phyloP scores from a whole-genome alignment of 2,888 invertebrate genomes.

The Andrena bucephala region DNA sequence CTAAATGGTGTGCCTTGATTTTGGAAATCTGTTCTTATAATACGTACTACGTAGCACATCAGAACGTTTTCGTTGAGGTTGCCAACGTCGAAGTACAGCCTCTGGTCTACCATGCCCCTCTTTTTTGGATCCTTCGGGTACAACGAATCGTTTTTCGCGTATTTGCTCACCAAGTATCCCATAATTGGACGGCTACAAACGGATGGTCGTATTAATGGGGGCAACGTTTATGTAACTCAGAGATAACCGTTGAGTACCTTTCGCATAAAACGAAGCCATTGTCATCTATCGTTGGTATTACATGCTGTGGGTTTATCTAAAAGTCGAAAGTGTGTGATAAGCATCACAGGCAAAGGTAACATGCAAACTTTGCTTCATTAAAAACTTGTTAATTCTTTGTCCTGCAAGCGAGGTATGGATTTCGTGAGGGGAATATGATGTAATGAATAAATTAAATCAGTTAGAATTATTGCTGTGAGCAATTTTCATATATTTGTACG shows the following conservation, averaged over 20 bases:
- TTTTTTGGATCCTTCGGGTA: slow-evolving; percentile 92
- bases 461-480: too few species aligned
- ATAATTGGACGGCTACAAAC: slow-evolving; percentile 90
- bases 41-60: slow-evolving; percentile 88
- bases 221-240: not conserved
- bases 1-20: too few species aligned
- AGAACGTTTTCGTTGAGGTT: slow-evolving; percentile 90
- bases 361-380: not conserved
- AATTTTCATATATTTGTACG: too few species aligned
- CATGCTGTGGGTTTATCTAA: slow-evolving; percentile 94
- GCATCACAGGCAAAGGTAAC: too few species aligned
- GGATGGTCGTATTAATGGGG: not conserved
- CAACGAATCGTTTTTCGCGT: slow-evolving; percentile 91
- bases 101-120: slow-evolving; percentile 92
- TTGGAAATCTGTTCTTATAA: too few species aligned
- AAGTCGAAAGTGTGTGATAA: slow-evolving; percentile 18
- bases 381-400: not conserved
- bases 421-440: too few species aligned
- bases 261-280: slow-evolving; percentile 93
- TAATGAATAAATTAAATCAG: too few species aligned
- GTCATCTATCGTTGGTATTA: slow-evolving; percentile 93
- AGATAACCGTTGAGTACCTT: slow-evolving; percentile 84
- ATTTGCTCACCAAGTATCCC: slow-evolving; percentile 92
- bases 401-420: too few species aligned
- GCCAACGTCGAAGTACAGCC: slow-evolving; percentile 92